These are phyloP conservation scores for Dolichopus griseipennis DNA, from an alignment of 2,888 invertebrate species.

Conservation along the genomic window DNA sequence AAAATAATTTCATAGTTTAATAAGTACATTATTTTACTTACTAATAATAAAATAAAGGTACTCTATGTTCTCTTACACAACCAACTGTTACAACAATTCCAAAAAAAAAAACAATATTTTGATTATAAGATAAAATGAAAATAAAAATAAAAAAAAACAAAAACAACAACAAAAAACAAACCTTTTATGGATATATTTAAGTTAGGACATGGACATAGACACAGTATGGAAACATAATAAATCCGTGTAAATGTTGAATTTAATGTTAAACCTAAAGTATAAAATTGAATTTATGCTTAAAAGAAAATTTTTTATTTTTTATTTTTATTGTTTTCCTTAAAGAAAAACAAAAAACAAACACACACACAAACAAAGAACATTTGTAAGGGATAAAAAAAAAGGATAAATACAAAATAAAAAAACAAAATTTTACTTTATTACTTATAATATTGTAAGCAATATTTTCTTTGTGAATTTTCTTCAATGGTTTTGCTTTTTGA, in stretches of 20 bases:
- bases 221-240: background rate
- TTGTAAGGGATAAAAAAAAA: background rate
- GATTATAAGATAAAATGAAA: too few species aligned
- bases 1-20: too few species aligned
- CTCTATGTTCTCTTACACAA: too few species aligned
- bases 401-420: constrained; percentile 1
- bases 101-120: too few species aligned
- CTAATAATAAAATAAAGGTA: too few species aligned
- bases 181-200: too few species aligned
- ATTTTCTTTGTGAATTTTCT: background rate
- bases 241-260: background rate
- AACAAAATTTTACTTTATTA: background rate
- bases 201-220: too few species aligned
- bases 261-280: background rate
- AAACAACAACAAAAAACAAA: too few species aligned
- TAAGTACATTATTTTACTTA: too few species aligned
- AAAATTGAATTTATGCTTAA: constrained; percentile 4
- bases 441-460: background rate
- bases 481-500: background rate
- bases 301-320: background rate
- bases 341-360: background rate
- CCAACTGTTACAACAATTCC: too few species aligned
- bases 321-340: background rate
- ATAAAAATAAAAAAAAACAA: too few species aligned
- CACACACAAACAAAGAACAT: too few species aligned